Percentiles rank a stretch among this genome's conserved stretches.
phyloP scores from a whole-genome alignment of 2,797 vertebrate species.

The Pseudopleuronectes americanus region DNA sequence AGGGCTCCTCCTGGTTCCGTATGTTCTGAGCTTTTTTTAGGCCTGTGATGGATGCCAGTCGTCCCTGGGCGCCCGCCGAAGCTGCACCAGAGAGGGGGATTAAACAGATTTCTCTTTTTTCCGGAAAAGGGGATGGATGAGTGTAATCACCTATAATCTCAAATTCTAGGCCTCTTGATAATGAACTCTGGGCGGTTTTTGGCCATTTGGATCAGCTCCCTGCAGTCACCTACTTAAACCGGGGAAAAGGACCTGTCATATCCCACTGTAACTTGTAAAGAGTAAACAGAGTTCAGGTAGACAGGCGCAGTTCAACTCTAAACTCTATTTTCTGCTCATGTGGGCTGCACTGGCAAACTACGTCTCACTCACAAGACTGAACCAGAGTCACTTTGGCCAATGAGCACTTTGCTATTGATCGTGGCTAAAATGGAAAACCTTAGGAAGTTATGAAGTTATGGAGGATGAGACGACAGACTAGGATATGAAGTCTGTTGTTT shows the following conservation, averaged over 20 bases:
- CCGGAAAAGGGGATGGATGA: conserved; percentile 80
- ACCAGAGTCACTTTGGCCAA: conserved; percentile 62
- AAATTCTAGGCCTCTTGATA: conserved; percentile 85
- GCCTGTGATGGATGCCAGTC: conserved; percentile 79
- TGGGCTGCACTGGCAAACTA: conserved; percentile 31
- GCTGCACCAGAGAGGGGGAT: conserved; percentile 80
- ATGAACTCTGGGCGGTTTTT: conserved; percentile 76
- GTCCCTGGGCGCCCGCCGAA: conserved; percentile 77
- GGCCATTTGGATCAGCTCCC: conserved; percentile 69
- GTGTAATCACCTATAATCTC: conserved; percentile 86
- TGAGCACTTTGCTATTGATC: conserved; percentile 75
- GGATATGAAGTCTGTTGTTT: conserved; percentile 78
- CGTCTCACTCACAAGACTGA: conserved; percentile 26
- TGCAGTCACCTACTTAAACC: conserved; percentile 70
- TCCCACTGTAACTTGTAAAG: conserved; percentile 48
- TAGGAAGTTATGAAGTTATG: conserved; percentile 60
- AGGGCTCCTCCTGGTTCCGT: conserved; percentile 85
- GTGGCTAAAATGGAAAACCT: conserved; percentile 75
- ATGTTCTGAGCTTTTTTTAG: conserved; percentile 85
- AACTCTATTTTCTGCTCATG: conserved; percentile 48
- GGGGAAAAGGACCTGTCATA: conserved; percentile 59
- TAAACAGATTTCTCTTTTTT: conserved; percentile 80
- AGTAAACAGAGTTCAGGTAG: conserved; percentile 43
- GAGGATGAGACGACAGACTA: conserved; percentile 65
- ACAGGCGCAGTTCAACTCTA: conserved; percentile 18